These are phyloP conservation scores for Oreortyx pictus DNA, from an alignment of 2,797 vertebrate genomes.

Conservation along the genomic window DNA sequence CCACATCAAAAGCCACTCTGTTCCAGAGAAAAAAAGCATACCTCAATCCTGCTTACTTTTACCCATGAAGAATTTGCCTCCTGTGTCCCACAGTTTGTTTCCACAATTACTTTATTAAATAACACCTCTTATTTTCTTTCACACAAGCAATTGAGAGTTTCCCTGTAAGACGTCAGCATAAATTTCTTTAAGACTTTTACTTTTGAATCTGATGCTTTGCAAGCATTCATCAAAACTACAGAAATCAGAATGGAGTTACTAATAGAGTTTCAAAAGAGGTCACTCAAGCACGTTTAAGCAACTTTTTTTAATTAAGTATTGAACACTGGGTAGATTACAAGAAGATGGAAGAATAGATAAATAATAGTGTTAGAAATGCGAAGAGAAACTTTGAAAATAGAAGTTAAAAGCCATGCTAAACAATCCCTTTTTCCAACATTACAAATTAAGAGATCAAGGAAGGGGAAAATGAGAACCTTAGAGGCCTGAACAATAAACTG, in stretches of 20 bases:
- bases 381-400: constrained; percentile 53
- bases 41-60: constrained; percentile 35
- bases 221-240: constrained; percentile 44
- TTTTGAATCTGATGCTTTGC: constrained; percentile 38
- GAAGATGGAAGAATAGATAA: constrained; percentile 44
- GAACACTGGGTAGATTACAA: constrained; percentile 36
- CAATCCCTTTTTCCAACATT: not conserved
- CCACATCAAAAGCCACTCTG: constrained; percentile 30
- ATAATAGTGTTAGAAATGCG: constrained; percentile 22
- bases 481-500: constrained; percentile 45
- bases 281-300: constrained; percentile 12
- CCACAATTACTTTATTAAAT: not conserved
- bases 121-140: not conserved
- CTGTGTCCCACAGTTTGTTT: not conserved
- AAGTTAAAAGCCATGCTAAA: constrained; percentile 40
- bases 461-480: constrained; percentile 51
- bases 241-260: constrained; percentile 32
- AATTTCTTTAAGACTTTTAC: constrained; percentile 24
- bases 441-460: constrained; percentile 48
- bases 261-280: constrained; percentile 44
- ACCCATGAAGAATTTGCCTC: not conserved
- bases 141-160: not conserved
- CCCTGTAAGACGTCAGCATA: not conserved
- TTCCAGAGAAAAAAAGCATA: not conserved
- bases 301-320: constrained; percentile 61